Evolutionary conservation across 2,797 vertebrate genomes (phyloP), one percentile per base, ranked within the genome.

Genomic region (Tapera naevia): DNA sequence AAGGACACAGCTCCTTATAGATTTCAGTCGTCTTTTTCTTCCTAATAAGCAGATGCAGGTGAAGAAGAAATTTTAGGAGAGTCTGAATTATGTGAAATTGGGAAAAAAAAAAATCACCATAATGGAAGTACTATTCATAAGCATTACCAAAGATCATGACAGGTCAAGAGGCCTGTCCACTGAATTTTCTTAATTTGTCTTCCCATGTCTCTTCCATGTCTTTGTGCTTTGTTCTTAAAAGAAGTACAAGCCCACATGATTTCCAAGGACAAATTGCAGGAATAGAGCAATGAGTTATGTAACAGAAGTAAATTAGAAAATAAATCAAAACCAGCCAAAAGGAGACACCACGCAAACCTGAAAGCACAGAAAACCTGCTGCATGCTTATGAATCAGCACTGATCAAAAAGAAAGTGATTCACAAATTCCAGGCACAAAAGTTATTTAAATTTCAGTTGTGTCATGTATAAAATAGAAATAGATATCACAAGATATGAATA

Each of bases 221-320:
- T 62, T 17, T 81, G 10, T 69, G 35, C 62, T 48, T 13, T n/a
- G n/a, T 35, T 72, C 50, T 72, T 79, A 62, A 84, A 80, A 60
- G 14, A 66, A 72, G 43, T n/a, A 11, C n/a, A 83, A 75, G 21
- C 11, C 24, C 28, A 27, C 16, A 10, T 75, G 78, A 41, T 66
- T 75, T 89, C 28, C 1, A 10, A 93, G 48, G 35, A 57, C 32
- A 75, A 79, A 91, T 69, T 78, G 13, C 50, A 80, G 67, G 46
- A 86, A 69, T 19, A 21, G 50, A 72, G 39, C 32, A 70, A 48
- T 67, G 69, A 86, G 43, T 82, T 92, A 69, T 0, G 0, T 41
- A 85, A 85, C 22, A 82, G 41, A 93, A 94, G 16, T 11, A 91
- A 92, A 91, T 72, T 41, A 88, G 57, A 89, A 87, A 71, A n/a